A percentile compares a stretch with the other conserved stretches of the same genome.
Conservation (phyloP, 2,888 invertebrate genomes). For the Entomobrya proxima region DNA sequence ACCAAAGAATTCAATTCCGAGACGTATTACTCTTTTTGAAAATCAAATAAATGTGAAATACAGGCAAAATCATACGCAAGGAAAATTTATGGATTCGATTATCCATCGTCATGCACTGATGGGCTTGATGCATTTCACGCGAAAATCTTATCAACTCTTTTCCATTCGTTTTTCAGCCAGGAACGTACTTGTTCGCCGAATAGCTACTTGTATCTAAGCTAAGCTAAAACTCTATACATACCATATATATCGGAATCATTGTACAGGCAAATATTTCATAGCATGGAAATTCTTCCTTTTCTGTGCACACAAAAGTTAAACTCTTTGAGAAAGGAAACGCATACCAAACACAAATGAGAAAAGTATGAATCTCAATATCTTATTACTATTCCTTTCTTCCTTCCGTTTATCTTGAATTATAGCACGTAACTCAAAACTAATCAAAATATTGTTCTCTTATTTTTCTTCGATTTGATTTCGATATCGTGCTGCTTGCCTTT, state of each 20-base stretch:
- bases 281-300: too few species aligned
- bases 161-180: background rate
- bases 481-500: conserved; percentile 37
- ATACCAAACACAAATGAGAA: background rate
- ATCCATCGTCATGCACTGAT: conserved; percentile 69
- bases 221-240: too few species aligned
- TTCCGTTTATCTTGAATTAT: conserved; percentile 25
- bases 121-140: conserved; percentile 68
- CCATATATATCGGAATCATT: too few species aligned
- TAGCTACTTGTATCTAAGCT: too few species aligned
- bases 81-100: conserved; percentile 75
- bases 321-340: too few species aligned
- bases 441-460: conserved; percentile 45
- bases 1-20: conserved; percentile 1
- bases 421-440: conserved; percentile 38
- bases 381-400: conserved; percentile 1
- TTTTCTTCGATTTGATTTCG: conserved; percentile 5
- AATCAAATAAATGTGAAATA: background rate
- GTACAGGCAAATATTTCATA: too few species aligned
- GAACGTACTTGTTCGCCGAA: background rate
- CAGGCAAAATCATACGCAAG: background rate
- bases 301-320: too few species aligned
- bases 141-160: conserved; percentile 67
- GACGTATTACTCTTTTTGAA: background rate
- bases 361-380: background rate